Evolutionary conservation across 2,888 invertebrate species (phyloP).

Genomic region (Aelia acuminata): DNA sequence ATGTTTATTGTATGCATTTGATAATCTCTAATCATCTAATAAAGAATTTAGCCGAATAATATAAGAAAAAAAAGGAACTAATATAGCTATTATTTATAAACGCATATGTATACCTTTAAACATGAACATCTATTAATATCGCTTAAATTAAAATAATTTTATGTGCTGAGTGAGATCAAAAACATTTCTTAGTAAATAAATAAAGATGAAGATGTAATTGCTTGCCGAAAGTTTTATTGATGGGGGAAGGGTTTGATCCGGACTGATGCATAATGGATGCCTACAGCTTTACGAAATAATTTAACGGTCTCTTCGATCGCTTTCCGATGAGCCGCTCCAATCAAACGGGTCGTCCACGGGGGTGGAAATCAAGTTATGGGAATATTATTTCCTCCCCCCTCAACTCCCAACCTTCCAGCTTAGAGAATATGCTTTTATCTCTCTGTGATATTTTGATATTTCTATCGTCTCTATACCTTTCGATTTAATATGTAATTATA

Average conservation of each 20-base stretch:
- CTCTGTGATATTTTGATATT: neutral
- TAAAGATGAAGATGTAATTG: neutral
- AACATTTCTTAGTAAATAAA: neutral
- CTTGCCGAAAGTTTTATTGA: neutral
- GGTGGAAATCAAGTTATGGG: neutral
- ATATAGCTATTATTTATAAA: no score
- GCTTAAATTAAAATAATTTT: no score
- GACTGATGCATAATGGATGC: neutral
- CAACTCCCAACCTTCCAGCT: neutral
- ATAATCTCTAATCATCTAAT: no score
- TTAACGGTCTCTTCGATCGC: neutral
- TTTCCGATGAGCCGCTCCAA: neutral
- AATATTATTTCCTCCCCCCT: neutral
- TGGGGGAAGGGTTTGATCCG: neutral
- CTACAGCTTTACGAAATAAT: neutral
- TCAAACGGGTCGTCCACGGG: neutral
- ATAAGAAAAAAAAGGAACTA: no score
- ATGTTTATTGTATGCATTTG: no score
- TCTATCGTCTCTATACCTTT: neutral
- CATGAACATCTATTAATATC: no score
- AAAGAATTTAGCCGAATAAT: no score
- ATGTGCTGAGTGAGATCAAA: neutral
- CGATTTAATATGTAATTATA: neutral
- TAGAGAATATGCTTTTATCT: neutral
- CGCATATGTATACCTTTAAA: no score